Conservation (phyloP, 2,888 invertebrate genomes). For the Epiperipatus broadwayi region DNA sequence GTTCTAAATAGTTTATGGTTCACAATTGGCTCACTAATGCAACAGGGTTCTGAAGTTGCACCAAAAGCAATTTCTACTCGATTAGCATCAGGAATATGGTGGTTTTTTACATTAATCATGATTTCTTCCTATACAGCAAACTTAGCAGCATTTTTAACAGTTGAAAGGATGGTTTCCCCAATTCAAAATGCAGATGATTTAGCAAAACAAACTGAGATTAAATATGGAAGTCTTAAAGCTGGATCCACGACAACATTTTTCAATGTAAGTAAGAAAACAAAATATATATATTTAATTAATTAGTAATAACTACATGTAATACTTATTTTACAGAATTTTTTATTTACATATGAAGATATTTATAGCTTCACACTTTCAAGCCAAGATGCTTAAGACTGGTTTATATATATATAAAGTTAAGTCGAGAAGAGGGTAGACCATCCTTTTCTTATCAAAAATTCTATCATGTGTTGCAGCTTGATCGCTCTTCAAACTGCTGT, state of each 20-base stretch:
- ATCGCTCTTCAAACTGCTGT: too few species aligned
- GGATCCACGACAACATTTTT: conserved; percentile 91
- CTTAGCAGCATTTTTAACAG: conserved; percentile 67
- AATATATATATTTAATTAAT: conserved; percentile 21
- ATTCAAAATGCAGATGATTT: conserved; percentile 89
- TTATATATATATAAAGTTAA: too few species aligned
- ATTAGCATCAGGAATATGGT: conserved; percentile 72
- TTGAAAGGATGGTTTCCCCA: conserved; percentile 77
- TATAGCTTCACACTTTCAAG: too few species aligned
- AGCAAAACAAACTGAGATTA: conserved; percentile 86
- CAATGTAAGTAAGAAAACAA: conserved; percentile 46
- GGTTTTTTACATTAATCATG: conserved; percentile 89
- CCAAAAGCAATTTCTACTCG: conserved; percentile 75
- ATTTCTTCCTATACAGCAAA: conserved; percentile 92
- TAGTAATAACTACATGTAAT: conserved; percentile 20
- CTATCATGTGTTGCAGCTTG: too few species aligned
- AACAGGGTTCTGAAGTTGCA: conserved; percentile 84
- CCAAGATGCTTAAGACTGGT: too few species aligned
- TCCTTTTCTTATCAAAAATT: too few species aligned
- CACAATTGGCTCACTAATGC: conserved; percentile 47
- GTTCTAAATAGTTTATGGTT: conserved; percentile 33
- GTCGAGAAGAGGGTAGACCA: too few species aligned
- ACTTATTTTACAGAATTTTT: background rate
- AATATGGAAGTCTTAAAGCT: conserved; percentile 78
- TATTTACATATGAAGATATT: too few species aligned